Percentiles rank a stretch among this genome's conserved stretches.
These are phyloP conservation scores for Matsumyia berberina DNA, from an alignment of 2,888 invertebrate genomes.

Conservation along the genomic window DNA sequence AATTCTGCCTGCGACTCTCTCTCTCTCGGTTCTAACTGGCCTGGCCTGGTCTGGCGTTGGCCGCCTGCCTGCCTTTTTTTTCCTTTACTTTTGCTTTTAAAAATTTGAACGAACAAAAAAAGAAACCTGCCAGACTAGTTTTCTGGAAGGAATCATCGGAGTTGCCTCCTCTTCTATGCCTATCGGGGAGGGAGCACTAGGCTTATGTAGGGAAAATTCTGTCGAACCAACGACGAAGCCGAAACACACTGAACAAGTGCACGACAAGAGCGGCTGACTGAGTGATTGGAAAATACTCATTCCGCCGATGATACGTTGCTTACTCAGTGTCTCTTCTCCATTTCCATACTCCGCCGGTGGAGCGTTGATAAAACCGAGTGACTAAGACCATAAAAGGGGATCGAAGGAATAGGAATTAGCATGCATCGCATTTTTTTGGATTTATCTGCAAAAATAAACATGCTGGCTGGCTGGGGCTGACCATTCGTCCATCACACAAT, in stretches of 20 bases:
- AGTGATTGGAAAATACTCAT: conserved; percentile 45
- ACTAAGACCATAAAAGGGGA: background rate
- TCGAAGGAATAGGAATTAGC: conserved; percentile 28
- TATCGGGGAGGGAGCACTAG: conserved; percentile 12
- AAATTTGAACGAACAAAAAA: conserved; percentile 21
- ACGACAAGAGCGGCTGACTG: conserved; percentile 23
- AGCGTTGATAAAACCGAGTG: no score
- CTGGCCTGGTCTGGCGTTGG: background rate
- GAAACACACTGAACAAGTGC: conserved; percentile 36
- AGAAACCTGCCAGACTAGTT: conserved; percentile 66
- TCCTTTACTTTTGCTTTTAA: conserved; percentile 60
- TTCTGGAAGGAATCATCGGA: conserved; percentile 49
- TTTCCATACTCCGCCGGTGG: background rate
- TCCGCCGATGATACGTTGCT: conserved; percentile 5
- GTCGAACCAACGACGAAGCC: conserved; percentile 7
- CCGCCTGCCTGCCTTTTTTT: conserved; percentile 3
- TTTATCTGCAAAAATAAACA: conserved; percentile 39
- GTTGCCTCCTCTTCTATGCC: conserved; percentile 39
- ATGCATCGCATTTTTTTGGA: conserved; percentile 27
- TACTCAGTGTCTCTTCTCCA: conserved; percentile 22
- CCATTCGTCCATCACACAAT: background rate
- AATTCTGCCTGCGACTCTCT: conserved; percentile 6
- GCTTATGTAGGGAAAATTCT: conserved; percentile 26
- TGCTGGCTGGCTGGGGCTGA: conserved; percentile 4
- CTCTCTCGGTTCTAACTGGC: background rate